Base-by-base conservation (phyloP, 1,140 invertebrate genomes). In the Aporrectodea caliginosa region DNA sequence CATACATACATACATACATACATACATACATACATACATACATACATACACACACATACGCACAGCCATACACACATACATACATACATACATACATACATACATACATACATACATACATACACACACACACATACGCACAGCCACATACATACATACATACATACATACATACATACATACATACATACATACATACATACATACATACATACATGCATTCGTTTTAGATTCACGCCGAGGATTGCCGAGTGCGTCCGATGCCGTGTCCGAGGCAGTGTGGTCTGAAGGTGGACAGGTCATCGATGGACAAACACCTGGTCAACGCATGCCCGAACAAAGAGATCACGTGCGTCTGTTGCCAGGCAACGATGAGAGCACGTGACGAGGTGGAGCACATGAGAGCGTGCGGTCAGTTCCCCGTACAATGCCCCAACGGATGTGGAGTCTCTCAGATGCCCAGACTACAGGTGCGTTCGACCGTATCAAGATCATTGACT, bases 201-300 rank as follows among this genome's bases (percentile, higher is more conserved):
- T n/a, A n/a, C n/a, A n/a, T n/a, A n/a, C n/a, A n/a, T n/a, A n/a
- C n/a, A n/a, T n/a, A n/a, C n/a, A n/a, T n/a, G n/a, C n/a, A n/a
- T n/a, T n/a, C n/a, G n/a, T n/a, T n/a, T n/a, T 72, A 72, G 73
- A 16, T 84, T 58, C 43, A 58, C 43, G 43, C 43, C 43, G 43
- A 58, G 43, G 43, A 12, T 22, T 58, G 43, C 22, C 43, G 6
- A 6, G 22, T 58, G 43, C 43, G 43, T 12, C 43, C 6, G 43
- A 58, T 58, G 6, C 43, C 22, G 43, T 58, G 43, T 58, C 43
- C 43, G 6, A 58, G 22, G 6, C 6, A 58, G 6, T 58, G 43
- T 22, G 43, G 43, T 6, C 43, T 58, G 43, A 58, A 58, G 43
- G 22, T 58, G 6, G 43, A 22, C 6, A 58, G 22, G 43, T 58